These are phyloP conservation scores for Alethe diademata DNA, from an alignment of 2,113 vertebrate genomes.

Conservation along the genomic window DNA sequence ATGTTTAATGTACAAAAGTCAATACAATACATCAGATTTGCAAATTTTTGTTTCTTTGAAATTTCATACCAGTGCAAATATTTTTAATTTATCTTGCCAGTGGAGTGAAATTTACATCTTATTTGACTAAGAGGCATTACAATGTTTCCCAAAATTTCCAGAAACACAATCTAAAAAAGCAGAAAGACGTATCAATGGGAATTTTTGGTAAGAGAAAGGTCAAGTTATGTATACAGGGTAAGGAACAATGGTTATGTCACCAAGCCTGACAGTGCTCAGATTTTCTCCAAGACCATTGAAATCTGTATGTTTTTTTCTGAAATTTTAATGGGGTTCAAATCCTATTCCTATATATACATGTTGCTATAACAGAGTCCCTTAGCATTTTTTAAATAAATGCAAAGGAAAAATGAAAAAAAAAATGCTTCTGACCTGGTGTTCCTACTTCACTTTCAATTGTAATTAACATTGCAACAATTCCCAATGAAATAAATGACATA, in stretches of 20 bases:
- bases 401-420: neutral
- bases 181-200: neutral
- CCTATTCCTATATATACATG: neutral
- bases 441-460: neutral
- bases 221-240: neutral
- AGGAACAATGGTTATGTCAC: neutral
- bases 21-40: neutral
- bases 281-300: neutral
- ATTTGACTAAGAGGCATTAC: neutral
- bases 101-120: neutral
- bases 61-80: neutral
- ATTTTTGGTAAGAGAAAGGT: neutral
- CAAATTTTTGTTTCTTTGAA: neutral
- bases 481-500: neutral
- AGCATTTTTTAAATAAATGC: neutral
- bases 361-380: neutral
- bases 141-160: neutral
- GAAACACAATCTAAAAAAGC: neutral
- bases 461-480: neutral
- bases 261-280: neutral
- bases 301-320: neutral
- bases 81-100: neutral
- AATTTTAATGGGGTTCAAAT: neutral
- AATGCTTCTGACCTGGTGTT: neutral
- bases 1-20: neutral